Conservation (phyloP, 2,113 vertebrate species). For the Scartelaos histophorus region DNA sequence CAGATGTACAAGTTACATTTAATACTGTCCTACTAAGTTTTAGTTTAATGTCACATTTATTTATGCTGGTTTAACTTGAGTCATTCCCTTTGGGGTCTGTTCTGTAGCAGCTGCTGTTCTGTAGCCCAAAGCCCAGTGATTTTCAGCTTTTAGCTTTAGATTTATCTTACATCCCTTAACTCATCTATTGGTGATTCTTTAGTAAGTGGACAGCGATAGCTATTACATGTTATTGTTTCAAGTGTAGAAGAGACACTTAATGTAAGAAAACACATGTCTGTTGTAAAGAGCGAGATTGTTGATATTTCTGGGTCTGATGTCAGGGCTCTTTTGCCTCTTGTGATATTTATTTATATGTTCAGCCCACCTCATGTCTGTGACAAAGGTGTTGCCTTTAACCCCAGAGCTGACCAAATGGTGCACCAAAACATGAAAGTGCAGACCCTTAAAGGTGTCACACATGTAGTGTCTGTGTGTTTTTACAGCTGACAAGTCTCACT, state of each 20-base stretch:
- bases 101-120: no score
- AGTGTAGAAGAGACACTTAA: background rate
- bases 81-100: no score
- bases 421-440: background rate
- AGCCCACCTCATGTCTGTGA: background rate
- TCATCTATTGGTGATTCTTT: no score
- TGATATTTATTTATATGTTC: background rate
- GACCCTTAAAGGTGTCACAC: background rate
- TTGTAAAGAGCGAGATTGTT: background rate
- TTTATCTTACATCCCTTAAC: no score
- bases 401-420: background rate
- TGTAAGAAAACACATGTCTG: background rate
- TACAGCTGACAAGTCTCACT: conserved; percentile 1
- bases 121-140: no score
- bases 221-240: no score
- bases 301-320: background rate
- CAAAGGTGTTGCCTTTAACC: background rate
- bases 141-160: no score
- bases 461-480: background rate
- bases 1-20: background rate
- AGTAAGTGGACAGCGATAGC: no score
- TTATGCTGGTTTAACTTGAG: background rate
- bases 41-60: background rate
- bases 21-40: background rate
- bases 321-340: no score